phyloP scores from a whole-genome alignment of 2,113 vertebrate genomes.

The Eleginops maclovinus region DNA sequence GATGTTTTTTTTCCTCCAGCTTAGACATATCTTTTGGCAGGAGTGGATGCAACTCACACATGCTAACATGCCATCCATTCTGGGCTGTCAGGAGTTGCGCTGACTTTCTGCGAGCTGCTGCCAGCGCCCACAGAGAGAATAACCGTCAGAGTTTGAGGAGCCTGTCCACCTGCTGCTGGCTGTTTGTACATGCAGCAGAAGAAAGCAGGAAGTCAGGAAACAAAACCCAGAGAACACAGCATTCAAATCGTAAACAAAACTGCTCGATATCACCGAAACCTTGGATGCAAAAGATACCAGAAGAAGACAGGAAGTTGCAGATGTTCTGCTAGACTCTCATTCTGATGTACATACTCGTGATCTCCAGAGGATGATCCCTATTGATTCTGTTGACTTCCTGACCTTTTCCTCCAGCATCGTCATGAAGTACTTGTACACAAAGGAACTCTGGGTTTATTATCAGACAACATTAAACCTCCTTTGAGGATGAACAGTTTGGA shows the following conservation, averaged over 20 bases:
- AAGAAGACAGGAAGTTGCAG: not conserved
- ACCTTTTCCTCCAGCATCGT: too few species aligned
- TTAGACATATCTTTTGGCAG: slow-evolving; percentile 31
- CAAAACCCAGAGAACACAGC: not conserved
- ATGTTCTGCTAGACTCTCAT: too few species aligned
- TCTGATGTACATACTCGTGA: too few species aligned
- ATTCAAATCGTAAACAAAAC: not conserved
- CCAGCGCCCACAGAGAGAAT: slow-evolving; percentile 43
- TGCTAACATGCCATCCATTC: not conserved
- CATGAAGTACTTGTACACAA: not conserved
- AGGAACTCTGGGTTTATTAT: not conserved
- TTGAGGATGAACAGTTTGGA: not conserved
- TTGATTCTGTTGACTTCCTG: not conserved
- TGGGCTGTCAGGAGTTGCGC: slow-evolving; percentile 34
- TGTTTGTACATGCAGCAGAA: slow-evolving; percentile 16
- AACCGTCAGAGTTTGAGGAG: slow-evolving; percentile 47
- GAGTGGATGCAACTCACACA: not conserved
- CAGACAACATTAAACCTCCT: not conserved
- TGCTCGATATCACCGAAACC: not conserved
- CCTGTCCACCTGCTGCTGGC: slow-evolving; percentile 39
- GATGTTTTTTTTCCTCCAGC: slow-evolving; percentile 43
- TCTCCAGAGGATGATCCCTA: not conserved
- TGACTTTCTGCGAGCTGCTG: slow-evolving; percentile 33
- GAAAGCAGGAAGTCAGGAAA: slow-evolving; percentile 8
- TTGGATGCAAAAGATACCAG: not conserved